Evolutionary conservation across 2,113 vertebrate genomes (phyloP).

Genomic region (Clarias magur): DNA sequence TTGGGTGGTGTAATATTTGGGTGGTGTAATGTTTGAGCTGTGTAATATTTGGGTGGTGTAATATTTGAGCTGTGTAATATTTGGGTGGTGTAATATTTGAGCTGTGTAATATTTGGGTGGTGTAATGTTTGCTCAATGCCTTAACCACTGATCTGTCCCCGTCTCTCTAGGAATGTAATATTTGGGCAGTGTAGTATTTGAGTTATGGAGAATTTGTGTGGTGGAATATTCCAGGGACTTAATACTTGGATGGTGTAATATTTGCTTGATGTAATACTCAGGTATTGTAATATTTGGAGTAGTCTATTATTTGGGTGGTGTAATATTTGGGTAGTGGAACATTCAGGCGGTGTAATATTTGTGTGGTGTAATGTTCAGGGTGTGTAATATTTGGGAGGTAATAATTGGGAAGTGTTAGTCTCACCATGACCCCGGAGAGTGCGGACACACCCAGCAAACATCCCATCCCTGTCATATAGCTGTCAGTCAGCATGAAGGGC

Average conservation of each 20-base stretch:
- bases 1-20: too few species aligned
- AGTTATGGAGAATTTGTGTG: background rate
- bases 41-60: too few species aligned
- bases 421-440: constrained; percentile 79
- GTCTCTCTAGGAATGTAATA: background rate
- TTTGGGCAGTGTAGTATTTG: background rate
- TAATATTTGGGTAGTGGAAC: background rate
- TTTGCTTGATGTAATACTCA: background rate
- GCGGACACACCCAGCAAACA: constrained; percentile 76
- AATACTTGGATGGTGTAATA: background rate
- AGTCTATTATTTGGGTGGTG: too few species aligned
- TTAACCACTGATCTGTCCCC: too few species aligned
- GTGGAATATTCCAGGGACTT: background rate
- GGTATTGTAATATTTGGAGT: background rate
- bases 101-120: background rate
- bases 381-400: background rate
- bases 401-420: constrained; percentile 3
- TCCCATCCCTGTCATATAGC: constrained; percentile 73
- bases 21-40: too few species aligned
- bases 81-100: background rate
- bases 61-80: too few species aligned
- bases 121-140: too few species aligned
- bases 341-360: background rate
- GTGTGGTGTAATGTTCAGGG: background rate
- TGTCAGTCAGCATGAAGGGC: constrained; percentile 78